Conservation (phyloP, 2,113 vertebrate species). For the Ciconia maguari region DNA sequence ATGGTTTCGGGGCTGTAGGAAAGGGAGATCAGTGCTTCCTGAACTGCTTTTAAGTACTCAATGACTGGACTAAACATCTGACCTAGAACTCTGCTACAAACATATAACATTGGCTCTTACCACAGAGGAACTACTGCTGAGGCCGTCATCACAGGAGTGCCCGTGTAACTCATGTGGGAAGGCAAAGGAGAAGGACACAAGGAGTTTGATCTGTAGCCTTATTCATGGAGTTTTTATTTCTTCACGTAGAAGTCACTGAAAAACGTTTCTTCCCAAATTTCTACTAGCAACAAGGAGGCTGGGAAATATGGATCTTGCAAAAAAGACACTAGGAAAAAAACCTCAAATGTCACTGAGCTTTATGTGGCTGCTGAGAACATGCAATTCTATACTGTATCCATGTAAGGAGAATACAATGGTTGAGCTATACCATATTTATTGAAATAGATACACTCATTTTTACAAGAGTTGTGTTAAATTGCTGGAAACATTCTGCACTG, state of each 20-base stretch:
- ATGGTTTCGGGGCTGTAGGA: conserved; percentile 98
- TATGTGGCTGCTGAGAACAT: conserved; percentile 67
- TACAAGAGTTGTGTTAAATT: conserved; percentile 57
- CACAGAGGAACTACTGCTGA: conserved; percentile 58
- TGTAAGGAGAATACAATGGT: conserved; percentile 41
- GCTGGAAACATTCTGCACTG: conserved; percentile 63
- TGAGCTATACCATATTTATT: conserved; percentile 39
- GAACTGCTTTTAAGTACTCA: conserved; percentile 75
- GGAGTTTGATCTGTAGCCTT: conserved; percentile 89
- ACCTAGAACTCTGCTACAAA: conserved; percentile 73
- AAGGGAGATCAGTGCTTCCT: conserved; percentile 73
- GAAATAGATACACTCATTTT: conserved; percentile 64
- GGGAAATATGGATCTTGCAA: conserved; percentile 71
- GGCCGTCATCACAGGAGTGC: conserved; percentile 57
- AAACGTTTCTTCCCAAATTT: conserved; percentile 76
- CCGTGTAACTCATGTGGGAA: conserved; percentile 56
- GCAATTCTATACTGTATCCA: conserved; percentile 67
- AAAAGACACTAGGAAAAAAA: conserved; percentile 56
- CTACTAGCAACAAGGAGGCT: conserved; percentile 69
- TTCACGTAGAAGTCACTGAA: conserved; percentile 73
- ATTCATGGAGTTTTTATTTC: conserved; percentile 82
- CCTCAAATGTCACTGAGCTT: conserved; percentile 67
- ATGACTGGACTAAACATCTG: conserved; percentile 74
- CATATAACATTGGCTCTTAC: conserved; percentile 61
- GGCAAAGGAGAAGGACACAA: conserved; percentile 73